Evolutionary conservation across 2,113 vertebrate species (phyloP).

Genomic region (Circaetus gallicus): DNA sequence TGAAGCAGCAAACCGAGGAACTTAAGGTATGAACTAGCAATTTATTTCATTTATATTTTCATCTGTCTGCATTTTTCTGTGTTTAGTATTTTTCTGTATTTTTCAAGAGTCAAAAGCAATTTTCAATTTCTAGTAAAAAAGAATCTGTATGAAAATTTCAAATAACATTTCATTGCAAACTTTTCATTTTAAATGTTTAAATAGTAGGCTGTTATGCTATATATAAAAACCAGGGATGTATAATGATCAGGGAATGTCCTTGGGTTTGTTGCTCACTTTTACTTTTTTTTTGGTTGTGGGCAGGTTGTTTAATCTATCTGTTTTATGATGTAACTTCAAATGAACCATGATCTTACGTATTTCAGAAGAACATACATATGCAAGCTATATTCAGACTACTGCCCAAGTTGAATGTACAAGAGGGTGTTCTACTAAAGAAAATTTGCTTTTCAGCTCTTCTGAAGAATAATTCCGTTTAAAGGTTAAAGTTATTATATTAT

Average conservation of each 20-base stretch:
- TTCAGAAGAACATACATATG: neutral
- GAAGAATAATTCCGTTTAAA: neutral
- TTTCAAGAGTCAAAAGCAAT: neutral
- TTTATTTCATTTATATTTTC: neutral
- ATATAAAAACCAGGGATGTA: neutral
- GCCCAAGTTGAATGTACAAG: neutral
- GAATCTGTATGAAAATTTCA: neutral
- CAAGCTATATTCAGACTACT: neutral
- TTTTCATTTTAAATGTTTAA: neutral
- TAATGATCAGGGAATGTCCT: neutral
- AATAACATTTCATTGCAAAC: neutral
- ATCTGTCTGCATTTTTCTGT: neutral
- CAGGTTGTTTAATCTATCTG: neutral
- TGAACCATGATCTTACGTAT: neutral
- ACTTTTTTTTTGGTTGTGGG: neutral
- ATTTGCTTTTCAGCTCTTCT: neutral
- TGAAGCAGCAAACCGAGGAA: slow-evolving; percentile 96
- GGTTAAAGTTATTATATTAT: neutral
- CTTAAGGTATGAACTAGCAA: slow-evolving; percentile 84
- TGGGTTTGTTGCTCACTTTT: neutral
- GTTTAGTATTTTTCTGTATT: neutral
- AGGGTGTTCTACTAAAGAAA: neutral
- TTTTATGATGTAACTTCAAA: neutral
- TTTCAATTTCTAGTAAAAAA: neutral
- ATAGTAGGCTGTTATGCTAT: neutral